These are phyloP conservation scores for Nezara viridula DNA, from an alignment of 2,888 invertebrate genomes.

Conservation along the genomic window DNA sequence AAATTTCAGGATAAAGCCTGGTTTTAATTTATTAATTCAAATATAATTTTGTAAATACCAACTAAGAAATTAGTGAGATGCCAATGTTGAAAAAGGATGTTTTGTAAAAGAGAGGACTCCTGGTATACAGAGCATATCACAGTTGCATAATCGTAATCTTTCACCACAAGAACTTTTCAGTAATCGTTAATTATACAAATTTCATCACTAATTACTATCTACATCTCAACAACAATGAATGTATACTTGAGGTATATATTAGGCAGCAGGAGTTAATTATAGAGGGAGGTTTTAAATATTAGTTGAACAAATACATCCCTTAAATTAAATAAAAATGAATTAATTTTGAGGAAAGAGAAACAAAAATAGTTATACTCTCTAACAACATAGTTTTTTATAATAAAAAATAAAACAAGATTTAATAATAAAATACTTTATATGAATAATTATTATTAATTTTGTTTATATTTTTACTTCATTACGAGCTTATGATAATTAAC, in stretches of 20 bases:
- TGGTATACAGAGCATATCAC: constrained; percentile 47
- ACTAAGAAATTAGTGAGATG: constrained; percentile 14
- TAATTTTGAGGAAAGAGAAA: not conserved
- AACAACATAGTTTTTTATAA: not conserved
- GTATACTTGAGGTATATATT: not conserved
- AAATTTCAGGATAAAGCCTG: not conserved
- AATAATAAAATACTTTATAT: no score
- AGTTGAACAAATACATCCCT: not conserved
- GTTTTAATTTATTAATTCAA: not conserved
- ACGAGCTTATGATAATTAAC: no score
- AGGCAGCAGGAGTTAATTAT: not conserved
- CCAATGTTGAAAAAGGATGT: constrained; percentile 46
- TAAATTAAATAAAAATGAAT: not conserved
- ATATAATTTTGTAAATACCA: not conserved
- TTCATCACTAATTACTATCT: constrained; percentile 27
- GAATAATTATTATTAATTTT: no score
- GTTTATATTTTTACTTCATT: no score
- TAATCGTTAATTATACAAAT: constrained; percentile 35
- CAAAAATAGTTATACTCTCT: not conserved
- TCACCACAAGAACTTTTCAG: constrained; percentile 2
- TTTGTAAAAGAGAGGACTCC: constrained; percentile 27
- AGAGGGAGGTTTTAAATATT: not conserved
- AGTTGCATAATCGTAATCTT: constrained; percentile 17
- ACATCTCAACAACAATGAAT: not conserved
- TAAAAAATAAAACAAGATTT: no score